phyloP scores from a whole-genome alignment of 2,113 vertebrate species.

The Corythoichthys intestinalis region DNA sequence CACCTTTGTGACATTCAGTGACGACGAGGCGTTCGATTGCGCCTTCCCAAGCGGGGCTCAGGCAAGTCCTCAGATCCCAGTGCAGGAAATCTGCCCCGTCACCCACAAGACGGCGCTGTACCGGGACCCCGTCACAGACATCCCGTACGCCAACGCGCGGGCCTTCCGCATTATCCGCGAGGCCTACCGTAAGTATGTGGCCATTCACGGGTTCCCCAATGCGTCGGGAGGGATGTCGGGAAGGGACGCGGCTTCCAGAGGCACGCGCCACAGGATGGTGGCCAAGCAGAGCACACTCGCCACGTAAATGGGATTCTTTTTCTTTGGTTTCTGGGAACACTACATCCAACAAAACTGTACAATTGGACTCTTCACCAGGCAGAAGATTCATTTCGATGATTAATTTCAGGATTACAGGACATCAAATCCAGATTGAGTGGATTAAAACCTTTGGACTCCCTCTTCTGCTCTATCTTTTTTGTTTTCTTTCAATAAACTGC shows the following conservation, averaged over 20 bases:
- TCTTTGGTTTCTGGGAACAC: neutral
- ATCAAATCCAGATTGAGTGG: slow-evolving; percentile 1
- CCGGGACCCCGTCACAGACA: slow-evolving; percentile 92
- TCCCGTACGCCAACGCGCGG: slow-evolving; percentile 85
- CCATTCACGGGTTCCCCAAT: slow-evolving; percentile 86
- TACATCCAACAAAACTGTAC: neutral
- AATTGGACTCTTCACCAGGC: neutral
- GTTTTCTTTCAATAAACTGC: neutral
- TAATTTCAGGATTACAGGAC: neutral
- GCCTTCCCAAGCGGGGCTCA: slow-evolving; percentile 70
- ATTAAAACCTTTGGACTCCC: slow-evolving; percentile 2
- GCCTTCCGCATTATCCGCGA: slow-evolving; percentile 95
- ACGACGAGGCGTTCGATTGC: slow-evolving; percentile 82
- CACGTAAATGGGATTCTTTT: slow-evolving; percentile 35
- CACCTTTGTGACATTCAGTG: slow-evolving; percentile 90
- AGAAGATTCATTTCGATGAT: neutral
- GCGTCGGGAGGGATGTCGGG: slow-evolving; percentile 58
- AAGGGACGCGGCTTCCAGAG: slow-evolving; percentile 54
- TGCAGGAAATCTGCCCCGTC: slow-evolving; percentile 89
- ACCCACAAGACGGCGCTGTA: slow-evolving; percentile 88
- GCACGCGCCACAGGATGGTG: slow-evolving; percentile 80
- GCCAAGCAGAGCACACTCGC: slow-evolving; percentile 73
- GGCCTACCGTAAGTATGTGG: slow-evolving; percentile 91
- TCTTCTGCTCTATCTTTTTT: neutral
- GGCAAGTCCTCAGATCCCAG: slow-evolving; percentile 64